phyloP scores from a whole-genome alignment of 1,140 invertebrate genomes.

The Arion vulgaris region DNA sequence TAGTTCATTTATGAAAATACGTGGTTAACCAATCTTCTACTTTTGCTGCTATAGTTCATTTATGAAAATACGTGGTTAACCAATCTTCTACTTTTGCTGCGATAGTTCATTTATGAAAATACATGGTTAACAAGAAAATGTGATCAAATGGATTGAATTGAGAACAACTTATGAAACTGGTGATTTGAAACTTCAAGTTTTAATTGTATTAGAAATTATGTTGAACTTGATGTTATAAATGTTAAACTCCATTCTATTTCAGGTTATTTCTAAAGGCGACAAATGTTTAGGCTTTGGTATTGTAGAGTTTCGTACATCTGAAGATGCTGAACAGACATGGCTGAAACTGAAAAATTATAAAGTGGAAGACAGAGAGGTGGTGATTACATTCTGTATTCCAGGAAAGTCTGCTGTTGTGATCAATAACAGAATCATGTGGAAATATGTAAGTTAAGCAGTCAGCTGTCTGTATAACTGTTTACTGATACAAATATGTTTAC shows the following conservation, averaged over 20 bases:
- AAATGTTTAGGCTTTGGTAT: slow-evolving; percentile 77
- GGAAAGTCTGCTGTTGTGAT: slow-evolving; percentile 77
- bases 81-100: too few relatives aligned
- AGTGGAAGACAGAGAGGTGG: slow-evolving; percentile 73
- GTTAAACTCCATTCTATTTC: slow-evolving; percentile 9
- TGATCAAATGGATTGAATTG: too few relatives aligned
- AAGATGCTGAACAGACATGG: slow-evolving; percentile 76
- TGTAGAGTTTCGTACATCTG: slow-evolving; percentile 75
- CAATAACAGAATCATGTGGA: slow-evolving; percentile 73
- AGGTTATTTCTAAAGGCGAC: slow-evolving; percentile 77
- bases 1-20: too few relatives aligned
- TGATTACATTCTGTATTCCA: slow-evolving; percentile 77
- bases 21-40: too few relatives aligned
- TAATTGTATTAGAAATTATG: too few relatives aligned
- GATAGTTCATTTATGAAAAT: too few relatives aligned
- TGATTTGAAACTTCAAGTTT: too few relatives aligned
- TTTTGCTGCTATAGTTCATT: too few relatives aligned
- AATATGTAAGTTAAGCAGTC: slow-evolving; percentile 58
- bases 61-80: too few relatives aligned
- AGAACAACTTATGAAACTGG: too few relatives aligned
- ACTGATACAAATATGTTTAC: not conserved
- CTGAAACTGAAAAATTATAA: slow-evolving; percentile 69
- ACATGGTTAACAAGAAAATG: too few relatives aligned
- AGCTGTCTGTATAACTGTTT: not conserved
- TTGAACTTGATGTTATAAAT: too few relatives aligned